Percentiles rank a stretch among this genome's conserved stretches.
phyloP scores from a whole-genome alignment of 2,797 vertebrate species.

The Malacoctenus gilli region DNA sequence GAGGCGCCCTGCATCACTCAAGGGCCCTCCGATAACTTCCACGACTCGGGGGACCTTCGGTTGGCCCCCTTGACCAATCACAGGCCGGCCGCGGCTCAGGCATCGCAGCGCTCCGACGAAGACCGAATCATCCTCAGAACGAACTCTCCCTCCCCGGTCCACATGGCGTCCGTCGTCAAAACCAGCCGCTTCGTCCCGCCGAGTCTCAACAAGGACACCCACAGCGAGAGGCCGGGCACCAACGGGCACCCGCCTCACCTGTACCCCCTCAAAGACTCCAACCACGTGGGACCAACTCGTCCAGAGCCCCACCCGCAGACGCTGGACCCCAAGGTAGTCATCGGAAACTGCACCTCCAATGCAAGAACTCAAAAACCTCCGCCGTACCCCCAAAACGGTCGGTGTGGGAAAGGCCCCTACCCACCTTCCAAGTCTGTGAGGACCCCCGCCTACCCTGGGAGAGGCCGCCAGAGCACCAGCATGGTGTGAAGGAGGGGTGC shows the following conservation, averaged over 20 bases:
- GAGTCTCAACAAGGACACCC: slow-evolving; percentile 40
- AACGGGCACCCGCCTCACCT: slow-evolving; percentile 73
- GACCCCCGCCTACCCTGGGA: slow-evolving; percentile 64
- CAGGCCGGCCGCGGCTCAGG: slow-evolving; percentile 27
- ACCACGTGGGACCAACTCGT: slow-evolving; percentile 43
- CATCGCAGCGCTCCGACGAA: slow-evolving; percentile 32
- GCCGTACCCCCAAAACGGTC: slow-evolving; percentile 78
- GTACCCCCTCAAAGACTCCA: slow-evolving; percentile 51
- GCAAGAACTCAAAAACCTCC: slow-evolving; percentile 79
- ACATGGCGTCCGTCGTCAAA: slow-evolving; percentile 75
- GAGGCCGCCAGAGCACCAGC: slow-evolving; percentile 76
- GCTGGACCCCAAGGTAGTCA: slow-evolving; percentile 63
- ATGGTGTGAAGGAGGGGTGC: slow-evolving; percentile 75
- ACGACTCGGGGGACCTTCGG: slow-evolving; percentile 53
- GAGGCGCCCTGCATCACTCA: slow-evolving; percentile 48
- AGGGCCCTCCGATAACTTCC: slow-evolving; percentile 30
- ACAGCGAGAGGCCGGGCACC: slow-evolving; percentile 40
- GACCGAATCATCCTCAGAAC: slow-evolving; percentile 64
- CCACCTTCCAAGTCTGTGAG: slow-evolving; percentile 51
- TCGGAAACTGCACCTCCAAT: slow-evolving; percentile 51
- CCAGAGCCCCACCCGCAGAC: slow-evolving; percentile 45
- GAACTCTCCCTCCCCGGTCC: slow-evolving; percentile 70
- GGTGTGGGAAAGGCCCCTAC: slow-evolving; percentile 61
- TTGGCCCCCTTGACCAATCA: slow-evolving; percentile 53
- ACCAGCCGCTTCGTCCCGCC: slow-evolving; percentile 62